Percentiles rank a stretch among this genome's conserved stretches.
phyloP scores from a whole-genome alignment of 2,113 vertebrate species.

The Brachirus orientalis region DNA sequence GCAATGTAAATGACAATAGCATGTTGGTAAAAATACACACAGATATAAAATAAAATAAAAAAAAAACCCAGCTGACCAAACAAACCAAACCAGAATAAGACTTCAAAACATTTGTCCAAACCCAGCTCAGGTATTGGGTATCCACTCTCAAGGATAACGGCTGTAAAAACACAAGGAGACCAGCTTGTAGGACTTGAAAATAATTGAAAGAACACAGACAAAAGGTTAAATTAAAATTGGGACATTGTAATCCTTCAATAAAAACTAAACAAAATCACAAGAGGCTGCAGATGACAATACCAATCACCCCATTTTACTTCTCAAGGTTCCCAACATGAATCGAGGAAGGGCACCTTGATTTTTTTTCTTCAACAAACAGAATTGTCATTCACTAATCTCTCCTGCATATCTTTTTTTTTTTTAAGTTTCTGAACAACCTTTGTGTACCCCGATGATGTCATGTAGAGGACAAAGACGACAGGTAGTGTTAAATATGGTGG shows the following conservation, averaged over 20 bases:
- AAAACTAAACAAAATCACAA: neutral
- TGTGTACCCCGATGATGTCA: conserved; percentile 35
- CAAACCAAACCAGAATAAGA: too few relatives aligned
- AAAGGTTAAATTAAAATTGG: neutral
- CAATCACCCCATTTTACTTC: conserved; percentile 16
- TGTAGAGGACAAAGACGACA: conserved; percentile 25
- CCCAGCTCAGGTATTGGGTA: too few relatives aligned
- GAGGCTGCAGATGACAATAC: neutral
- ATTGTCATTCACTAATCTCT: conserved; percentile 27
- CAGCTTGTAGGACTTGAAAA: too few relatives aligned
- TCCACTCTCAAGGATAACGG: neutral
- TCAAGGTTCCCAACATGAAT: conserved; percentile 11
- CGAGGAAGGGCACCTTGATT: conserved; percentile 48
- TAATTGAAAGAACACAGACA: too few relatives aligned
- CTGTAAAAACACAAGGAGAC: neutral
- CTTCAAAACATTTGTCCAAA: too few relatives aligned
- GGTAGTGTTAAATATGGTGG: conserved; percentile 12
- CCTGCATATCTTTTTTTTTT: neutral
- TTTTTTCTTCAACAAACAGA: conserved; percentile 19
- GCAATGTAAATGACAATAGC: too few relatives aligned
- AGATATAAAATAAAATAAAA: too few relatives aligned
- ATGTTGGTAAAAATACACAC: too few relatives aligned
- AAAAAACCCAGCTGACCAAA: too few relatives aligned
- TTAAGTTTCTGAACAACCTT: conserved; percentile 41
- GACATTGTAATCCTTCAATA: neutral